These are phyloP conservation scores for Ephialtes manifestator DNA, from an alignment of 2,888 invertebrate genomes.

Conservation along the genomic window DNA sequence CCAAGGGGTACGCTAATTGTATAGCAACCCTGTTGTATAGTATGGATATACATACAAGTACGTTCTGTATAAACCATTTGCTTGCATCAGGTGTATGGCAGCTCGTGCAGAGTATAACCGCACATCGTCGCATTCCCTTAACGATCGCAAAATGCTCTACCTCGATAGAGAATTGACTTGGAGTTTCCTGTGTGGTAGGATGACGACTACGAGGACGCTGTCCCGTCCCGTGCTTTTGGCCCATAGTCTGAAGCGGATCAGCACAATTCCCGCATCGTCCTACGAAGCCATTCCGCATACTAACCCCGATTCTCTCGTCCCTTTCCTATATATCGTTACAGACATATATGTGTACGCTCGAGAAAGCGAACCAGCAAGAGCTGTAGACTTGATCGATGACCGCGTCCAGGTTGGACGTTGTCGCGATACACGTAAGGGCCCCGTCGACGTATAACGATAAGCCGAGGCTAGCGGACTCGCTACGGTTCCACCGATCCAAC, in stretches of 20 bases:
- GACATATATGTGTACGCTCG: conserved; percentile 20
- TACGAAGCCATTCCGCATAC: conserved; percentile 6
- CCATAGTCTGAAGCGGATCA: conserved; percentile 21
- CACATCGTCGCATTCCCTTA: conserved; percentile 14
- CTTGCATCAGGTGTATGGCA: conserved; percentile 1
- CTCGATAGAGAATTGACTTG: conserved; percentile 19
- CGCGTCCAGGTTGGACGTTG: conserved; percentile 68
- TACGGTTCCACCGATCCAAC: conserved; percentile 72
- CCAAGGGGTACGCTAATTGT: conserved; percentile 7
- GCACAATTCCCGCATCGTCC: conserved; percentile 3
- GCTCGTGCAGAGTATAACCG: conserved; percentile 1
- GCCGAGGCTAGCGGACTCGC: conserved; percentile 47
- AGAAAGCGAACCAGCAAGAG: conserved; percentile 50
- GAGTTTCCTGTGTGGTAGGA: conserved; percentile 22
- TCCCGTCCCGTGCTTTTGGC: conserved; percentile 17
- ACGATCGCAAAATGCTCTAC: conserved; percentile 28
- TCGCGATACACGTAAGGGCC: conserved; percentile 67
- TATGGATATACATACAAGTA: background rate
- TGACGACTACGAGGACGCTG: background rate
- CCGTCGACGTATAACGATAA: conserved; percentile 68
- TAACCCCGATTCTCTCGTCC: background rate
- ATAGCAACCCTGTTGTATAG: background rate
- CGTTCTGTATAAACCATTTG: background rate
- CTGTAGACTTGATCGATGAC: conserved; percentile 68
- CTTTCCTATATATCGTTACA: background rate